These are phyloP conservation scores for Plodia interpunctella DNA, from an alignment of 1,140 invertebrate genomes.

Conservation along the genomic window DNA sequence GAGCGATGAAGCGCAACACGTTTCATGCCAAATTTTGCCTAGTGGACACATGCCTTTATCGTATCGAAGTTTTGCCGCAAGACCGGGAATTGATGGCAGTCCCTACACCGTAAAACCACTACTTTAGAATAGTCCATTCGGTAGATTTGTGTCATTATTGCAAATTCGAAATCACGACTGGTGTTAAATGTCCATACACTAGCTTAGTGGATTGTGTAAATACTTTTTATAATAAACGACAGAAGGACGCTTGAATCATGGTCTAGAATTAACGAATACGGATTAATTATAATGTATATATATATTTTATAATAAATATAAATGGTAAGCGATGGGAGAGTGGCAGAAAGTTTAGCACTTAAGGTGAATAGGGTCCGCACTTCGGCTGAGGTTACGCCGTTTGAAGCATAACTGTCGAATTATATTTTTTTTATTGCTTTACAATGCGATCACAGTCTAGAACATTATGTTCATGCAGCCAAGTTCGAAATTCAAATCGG, in stretches of 20 bases:
- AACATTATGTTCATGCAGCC: conserved; percentile 9
- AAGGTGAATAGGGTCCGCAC: conserved; percentile 32
- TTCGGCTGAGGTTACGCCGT: conserved; percentile 9
- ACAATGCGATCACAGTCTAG: neutral
- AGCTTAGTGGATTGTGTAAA: conserved; percentile 52
- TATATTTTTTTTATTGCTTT: conserved; percentile 10
- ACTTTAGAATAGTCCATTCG: conserved; percentile 23
- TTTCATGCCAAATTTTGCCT: too few species aligned
- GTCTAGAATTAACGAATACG: conserved; percentile 18
- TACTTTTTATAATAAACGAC: conserved; percentile 42
- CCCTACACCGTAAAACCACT: neutral
- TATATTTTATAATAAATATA: conserved; percentile 18
- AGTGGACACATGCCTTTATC: neutral
- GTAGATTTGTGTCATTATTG: conserved; percentile 49
- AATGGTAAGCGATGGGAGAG: conserved; percentile 16
- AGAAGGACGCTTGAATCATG: conserved; percentile 27
- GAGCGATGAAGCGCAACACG: too few species aligned
- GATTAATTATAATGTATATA: conserved; percentile 27
- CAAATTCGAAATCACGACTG: conserved; percentile 60
- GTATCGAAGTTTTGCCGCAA: conserved; percentile 8
- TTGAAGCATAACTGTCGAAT: conserved; percentile 6
- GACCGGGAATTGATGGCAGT: conserved; percentile 5
- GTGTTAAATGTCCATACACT: conserved; percentile 32
- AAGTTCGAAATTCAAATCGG: neutral
- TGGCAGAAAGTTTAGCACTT: conserved; percentile 28